phyloP scores from a whole-genome alignment of 2,113 vertebrate genomes.

The Gulo gulo region DNA sequence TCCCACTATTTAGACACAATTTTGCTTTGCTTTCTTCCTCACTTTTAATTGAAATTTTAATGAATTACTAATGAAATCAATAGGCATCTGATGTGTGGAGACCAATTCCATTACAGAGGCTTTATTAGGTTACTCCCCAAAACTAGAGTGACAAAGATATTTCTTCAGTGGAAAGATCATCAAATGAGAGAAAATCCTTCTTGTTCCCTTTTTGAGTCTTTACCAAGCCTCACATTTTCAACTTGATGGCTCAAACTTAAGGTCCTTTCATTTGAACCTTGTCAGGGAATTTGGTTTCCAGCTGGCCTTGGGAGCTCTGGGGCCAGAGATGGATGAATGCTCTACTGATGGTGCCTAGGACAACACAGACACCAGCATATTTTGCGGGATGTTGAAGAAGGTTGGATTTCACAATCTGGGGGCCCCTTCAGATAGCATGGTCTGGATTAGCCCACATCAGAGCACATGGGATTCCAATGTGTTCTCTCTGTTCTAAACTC shows the following conservation, averaged over 20 bases:
- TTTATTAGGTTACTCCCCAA: constrained; percentile 50
- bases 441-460: not conserved
- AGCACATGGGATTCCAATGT: not conserved
- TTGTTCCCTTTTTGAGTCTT: not conserved
- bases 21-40: not conserved
- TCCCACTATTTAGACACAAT: not conserved
- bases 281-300: constrained; percentile 14
- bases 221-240: constrained; percentile 33
- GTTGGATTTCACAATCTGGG: constrained; percentile 16
- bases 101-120: constrained; percentile 29
- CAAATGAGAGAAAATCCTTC: not conserved
- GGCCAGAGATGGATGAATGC: not conserved
- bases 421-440: not conserved
- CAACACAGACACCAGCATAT: constrained; percentile 5
- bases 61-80: constrained; percentile 13
- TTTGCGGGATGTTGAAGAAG: not conserved
- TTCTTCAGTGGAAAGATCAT: not conserved
- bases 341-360: constrained; percentile 1
- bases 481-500: not conserved
- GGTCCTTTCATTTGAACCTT: not conserved
- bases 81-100: constrained; percentile 32
- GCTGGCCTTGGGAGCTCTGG: not conserved
- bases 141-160: constrained; percentile 12
- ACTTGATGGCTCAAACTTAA: not conserved
- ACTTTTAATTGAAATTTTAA: constrained; percentile 3